Evolutionary conservation across 1,140 invertebrate species (phyloP), one percentile per base, ranked within the genome.

Genomic region (Hylyphantes graminicola): DNA sequence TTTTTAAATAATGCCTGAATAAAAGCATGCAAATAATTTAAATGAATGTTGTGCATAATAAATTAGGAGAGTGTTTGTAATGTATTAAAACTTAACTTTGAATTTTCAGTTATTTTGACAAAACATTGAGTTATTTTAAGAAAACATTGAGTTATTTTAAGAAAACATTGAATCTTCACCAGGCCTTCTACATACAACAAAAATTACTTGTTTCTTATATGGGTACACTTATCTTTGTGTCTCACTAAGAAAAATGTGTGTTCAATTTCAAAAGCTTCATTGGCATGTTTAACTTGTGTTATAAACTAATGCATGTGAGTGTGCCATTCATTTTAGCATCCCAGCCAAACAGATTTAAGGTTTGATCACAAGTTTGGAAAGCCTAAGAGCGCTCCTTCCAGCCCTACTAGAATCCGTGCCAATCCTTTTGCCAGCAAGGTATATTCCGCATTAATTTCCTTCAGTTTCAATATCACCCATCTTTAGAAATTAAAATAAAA

Each of bases 331-430:
- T 65, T 85, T 48, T 80, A 79, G 75, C 67, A 85, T 73, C 68
- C 75, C 74, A 85, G 76, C 61, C 76, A 73, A 67, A 59, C 75
- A 72, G 84, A 85, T 74, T 79, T 85, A 67, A 85, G 55, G 51
- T 78, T 74, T 57, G 76, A 79, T 19, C 48, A 50, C 12, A 15
- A 61, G 15, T 77, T 77, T 19, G 67, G 50, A 12, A 76, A 79
- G 67, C 87, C 87, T 19, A 78, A 74, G 64, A 87, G 87, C 79
- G 87, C 87, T 19, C 87, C 87, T 57, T 87, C 87, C 10, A 88
- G 87, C 76, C 87, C 87, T 7, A 88, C 83, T 57, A 51, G 83
- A 61, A 17, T 83, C 9, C 78, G 85, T 61, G 5, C 82, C 17
- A 85, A 85, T 53, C 50, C 51, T 7, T 85, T 83, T 55, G 17